Conservation (phyloP, 2,888 invertebrate species). For the Meta bourneti region DNA sequence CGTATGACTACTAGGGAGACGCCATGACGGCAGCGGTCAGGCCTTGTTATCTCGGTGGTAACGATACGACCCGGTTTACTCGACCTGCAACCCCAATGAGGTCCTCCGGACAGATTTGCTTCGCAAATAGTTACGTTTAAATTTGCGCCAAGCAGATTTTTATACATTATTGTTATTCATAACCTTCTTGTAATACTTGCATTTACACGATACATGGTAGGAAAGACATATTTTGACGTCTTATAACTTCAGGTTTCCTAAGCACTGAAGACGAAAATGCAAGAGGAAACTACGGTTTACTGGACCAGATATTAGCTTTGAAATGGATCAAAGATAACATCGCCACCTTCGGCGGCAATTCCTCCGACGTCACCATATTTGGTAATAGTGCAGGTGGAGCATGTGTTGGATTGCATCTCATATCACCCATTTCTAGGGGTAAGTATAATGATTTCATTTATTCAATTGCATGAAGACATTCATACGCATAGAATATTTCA, state of each 20-base stretch:
- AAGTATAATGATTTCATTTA: neutral
- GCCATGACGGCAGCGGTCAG: no score
- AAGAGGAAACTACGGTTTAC: slow-evolving; percentile 85
- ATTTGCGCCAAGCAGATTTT: no score
- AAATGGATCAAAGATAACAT: slow-evolving; percentile 83
- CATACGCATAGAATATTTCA: neutral
- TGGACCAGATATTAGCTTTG: slow-evolving; percentile 83
- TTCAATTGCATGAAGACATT: neutral
- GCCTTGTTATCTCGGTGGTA: no score
- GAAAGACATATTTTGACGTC: no score
- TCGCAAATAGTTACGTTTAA: no score
- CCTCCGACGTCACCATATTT: slow-evolving; percentile 82
- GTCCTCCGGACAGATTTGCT: no score
- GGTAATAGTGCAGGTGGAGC: slow-evolving; percentile 84
- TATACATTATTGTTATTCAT: no score
- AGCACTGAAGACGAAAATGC: slow-evolving; percentile 85
- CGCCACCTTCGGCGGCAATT: slow-evolving; percentile 83
- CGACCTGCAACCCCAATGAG: no score
- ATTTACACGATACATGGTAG: no score
- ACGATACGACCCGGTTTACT: no score
- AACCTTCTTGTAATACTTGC: no score
- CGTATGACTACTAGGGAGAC: no score
- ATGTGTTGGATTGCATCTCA: slow-evolving; percentile 80
- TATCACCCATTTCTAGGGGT: slow-evolving; percentile 80
- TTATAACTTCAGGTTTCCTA: slow-evolving; percentile 82